Conservation (phyloP, 2,888 invertebrate genomes). For the Drosophila leonis region DNA sequence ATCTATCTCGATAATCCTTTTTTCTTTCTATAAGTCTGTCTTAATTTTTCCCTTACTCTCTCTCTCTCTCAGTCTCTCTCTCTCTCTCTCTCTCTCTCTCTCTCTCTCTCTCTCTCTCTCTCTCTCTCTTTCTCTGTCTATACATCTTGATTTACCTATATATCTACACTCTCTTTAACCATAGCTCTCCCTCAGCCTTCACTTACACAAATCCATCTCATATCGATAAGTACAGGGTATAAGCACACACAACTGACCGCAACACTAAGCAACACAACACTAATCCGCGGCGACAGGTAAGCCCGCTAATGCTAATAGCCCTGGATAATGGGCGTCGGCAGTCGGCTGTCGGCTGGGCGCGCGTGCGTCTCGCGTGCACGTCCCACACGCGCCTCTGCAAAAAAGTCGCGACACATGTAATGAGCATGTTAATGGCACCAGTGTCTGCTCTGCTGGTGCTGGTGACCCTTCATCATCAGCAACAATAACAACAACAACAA, state of each 20-base stretch:
- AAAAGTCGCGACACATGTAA: constrained; percentile 63
- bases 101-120: no score
- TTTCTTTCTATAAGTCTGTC: no score
- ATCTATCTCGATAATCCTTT: no score
- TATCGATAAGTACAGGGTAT: constrained; percentile 1
- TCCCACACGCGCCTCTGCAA: constrained; percentile 45
- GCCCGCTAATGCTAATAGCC: constrained; percentile 68
- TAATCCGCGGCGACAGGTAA: constrained; percentile 74
- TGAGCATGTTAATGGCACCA: constrained; percentile 70
- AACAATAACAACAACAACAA: not conserved
- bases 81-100: no score
- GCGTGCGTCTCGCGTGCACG: constrained; percentile 47
- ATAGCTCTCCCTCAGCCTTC: not conserved
- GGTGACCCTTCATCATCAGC: constrained; percentile 21
- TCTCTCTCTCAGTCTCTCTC: no score
- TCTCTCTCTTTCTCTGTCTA: no score
- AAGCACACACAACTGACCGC: constrained; percentile 55
- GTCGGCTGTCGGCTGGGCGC: constrained; percentile 52
- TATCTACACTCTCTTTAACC: not conserved
- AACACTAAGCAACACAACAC: constrained; percentile 42
- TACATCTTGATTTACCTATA: no score
- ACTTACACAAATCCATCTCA: not conserved
- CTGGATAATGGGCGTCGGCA: constrained; percentile 53
- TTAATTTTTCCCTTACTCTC: no score
- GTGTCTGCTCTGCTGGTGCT: constrained; percentile 15